Evolutionary conservation across 2,888 invertebrate genomes (phyloP), one percentile per base, ranked within the genome.

Genomic region (Drosophila mimica): DNA sequence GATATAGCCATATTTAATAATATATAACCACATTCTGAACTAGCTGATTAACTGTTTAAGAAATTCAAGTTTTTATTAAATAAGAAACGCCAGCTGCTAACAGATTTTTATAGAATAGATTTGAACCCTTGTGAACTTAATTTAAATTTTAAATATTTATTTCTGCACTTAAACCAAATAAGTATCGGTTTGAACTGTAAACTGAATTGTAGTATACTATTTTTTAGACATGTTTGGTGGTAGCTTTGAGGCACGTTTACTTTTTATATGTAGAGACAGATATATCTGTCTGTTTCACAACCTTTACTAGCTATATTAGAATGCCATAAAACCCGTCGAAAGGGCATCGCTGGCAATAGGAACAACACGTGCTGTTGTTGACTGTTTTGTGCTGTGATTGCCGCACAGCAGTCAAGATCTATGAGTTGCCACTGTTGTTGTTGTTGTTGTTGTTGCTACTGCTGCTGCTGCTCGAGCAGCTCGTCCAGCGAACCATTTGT

Each of bases 341-440:
- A 79, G 78, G 63, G 78, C 76, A 79, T 79, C 59, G 34, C 64
- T 75, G 58, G 73, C 74, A 63, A 68, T 76, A 76, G 75, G 40
- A 52, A 79, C 65, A 76, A 70, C 79, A 79, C 68, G 79, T 76
- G 77, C 68, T 70, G 67, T 68, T 88, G 83, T 87, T 85, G 83
- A 88, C 81, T 85, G 73, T 77, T 85, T 77, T 80, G 67, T 75
- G 79, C 89, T 62, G 79, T 88, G 86, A 86, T 86, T 88, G 86
- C 86, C 87, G 73, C 75, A 80, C 66, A 74, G 73, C 64, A 83
- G 75, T 60, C 74, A 71, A 85, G 80, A 84, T 84, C 76, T 82
- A 78, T 72, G 75, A 64, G 80, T 62, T 64, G 34, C 20, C 31
- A 49, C n/a, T 48, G 34, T 28, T 25, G 20, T 9, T 28, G 6